phyloP scores from a whole-genome alignment of 2,797 vertebrate genomes.

The Sardinella longiceps region DNA sequence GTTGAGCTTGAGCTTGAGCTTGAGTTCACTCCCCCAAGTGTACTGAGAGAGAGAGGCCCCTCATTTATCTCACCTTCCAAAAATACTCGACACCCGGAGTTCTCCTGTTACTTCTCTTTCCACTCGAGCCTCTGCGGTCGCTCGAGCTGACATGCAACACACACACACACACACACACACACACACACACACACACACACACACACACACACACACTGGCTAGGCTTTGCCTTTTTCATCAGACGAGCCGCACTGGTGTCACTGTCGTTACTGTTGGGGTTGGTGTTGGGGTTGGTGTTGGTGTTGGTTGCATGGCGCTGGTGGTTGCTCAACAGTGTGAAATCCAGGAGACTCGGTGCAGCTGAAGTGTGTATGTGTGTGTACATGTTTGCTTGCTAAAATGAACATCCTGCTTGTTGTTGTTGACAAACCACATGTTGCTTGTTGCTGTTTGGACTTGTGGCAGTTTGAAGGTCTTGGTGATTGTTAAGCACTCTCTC shows the following conservation, averaged over 20 bases:
- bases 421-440: slow-evolving; percentile 25
- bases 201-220: too few species aligned
- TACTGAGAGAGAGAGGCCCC: neutral
- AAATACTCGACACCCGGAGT: neutral
- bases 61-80: neutral
- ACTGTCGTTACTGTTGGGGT: neutral
- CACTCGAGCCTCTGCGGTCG: neutral
- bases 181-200: too few species aligned
- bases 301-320: neutral
- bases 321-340: neutral
- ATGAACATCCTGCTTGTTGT: neutral
- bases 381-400: neutral
- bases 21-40: slow-evolving; percentile 12
- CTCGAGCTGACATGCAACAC: neutral
- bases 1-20: neutral
- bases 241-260: neutral
- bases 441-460: neutral
- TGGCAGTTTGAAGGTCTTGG: neutral
- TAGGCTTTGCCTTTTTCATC: neutral
- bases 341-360: neutral
- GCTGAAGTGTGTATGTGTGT: too few species aligned
- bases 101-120: slow-evolving; percentile 16
- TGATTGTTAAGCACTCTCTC: neutral
- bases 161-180: too few species aligned
- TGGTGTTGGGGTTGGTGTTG: neutral